phyloP scores from a whole-genome alignment of 2,113 vertebrate species.

The Dicentrarchus labrax region DNA sequence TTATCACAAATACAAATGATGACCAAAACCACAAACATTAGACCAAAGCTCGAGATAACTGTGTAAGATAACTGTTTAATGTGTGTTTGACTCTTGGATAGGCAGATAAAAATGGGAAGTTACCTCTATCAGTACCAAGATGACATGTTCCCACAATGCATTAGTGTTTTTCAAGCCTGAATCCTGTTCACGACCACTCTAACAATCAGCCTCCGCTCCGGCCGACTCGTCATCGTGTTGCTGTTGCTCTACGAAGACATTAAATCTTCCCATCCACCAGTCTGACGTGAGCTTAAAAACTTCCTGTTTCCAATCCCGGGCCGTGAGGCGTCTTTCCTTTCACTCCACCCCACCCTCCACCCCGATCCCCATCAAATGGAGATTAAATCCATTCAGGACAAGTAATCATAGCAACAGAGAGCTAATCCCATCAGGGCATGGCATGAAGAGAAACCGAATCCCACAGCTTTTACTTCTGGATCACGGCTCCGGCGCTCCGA shows the following conservation, averaged over 20 bases:
- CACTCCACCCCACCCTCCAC: conserved; percentile 1
- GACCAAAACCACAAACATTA: neutral
- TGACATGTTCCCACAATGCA: neutral
- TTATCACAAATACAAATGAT: neutral
- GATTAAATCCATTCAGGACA: conserved; percentile 69
- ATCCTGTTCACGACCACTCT: too few species aligned
- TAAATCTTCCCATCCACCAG: neutral
- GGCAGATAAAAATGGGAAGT: neutral
- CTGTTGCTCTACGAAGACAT: neutral
- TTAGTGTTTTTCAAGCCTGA: neutral
- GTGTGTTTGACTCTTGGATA: neutral
- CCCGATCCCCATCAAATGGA: conserved; percentile 52
- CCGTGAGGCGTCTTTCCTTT: conserved; percentile 10
- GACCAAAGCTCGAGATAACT: neutral
- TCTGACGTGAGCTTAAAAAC: conserved; percentile 26
- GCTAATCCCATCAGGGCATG: conserved; percentile 64
- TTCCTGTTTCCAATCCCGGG: conserved; percentile 54
- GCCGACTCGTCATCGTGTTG: neutral
- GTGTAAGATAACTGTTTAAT: neutral
- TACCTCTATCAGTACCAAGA: neutral
- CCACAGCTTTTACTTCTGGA: conserved; percentile 17
- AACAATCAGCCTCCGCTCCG: neutral
- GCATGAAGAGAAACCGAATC: conserved; percentile 34
- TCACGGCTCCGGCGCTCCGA: conserved; percentile 26
- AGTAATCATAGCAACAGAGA: conserved; percentile 62